Conservation (phyloP, 2,888 invertebrate genomes). For the Tenthredo notha region DNA sequence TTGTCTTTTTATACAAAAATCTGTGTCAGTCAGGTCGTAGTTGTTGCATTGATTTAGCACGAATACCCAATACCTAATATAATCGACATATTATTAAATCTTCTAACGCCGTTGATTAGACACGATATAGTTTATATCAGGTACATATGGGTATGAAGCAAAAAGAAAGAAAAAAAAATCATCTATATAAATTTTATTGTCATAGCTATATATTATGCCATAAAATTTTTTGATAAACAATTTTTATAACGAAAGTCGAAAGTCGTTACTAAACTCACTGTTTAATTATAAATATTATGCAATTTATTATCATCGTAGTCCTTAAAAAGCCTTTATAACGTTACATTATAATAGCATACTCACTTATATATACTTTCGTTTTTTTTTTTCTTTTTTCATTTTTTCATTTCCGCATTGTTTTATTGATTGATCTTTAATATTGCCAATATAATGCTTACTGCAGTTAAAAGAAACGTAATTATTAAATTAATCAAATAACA, state of each 20-base stretch:
- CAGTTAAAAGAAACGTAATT: neutral
- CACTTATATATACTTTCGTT: constrained; percentile 9
- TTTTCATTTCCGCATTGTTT: constrained; percentile 21
- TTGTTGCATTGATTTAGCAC: neutral
- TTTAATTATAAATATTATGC: neutral
- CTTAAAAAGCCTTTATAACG: neutral
- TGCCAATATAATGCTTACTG: neutral
- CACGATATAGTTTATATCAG: neutral
- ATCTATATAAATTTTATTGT: neutral
- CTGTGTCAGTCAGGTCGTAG: neutral
- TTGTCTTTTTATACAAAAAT: neutral
- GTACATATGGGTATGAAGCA: neutral
- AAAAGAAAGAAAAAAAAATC: neutral
- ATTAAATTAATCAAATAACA: neutral
- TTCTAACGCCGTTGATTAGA: neutral
- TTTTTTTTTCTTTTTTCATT: too few relatives aligned
- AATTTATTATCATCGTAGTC: neutral
- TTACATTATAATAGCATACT: neutral
- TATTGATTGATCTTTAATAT: neutral
- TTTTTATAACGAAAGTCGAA: constrained; percentile 11
- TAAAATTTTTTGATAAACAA: neutral
- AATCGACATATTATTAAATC: neutral
- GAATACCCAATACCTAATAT: neutral
- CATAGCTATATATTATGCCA: neutral
- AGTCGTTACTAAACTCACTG: neutral